Base-by-base conservation (phyloP, 2,888 invertebrate genomes). In the Drosophila pegasa region DNA sequence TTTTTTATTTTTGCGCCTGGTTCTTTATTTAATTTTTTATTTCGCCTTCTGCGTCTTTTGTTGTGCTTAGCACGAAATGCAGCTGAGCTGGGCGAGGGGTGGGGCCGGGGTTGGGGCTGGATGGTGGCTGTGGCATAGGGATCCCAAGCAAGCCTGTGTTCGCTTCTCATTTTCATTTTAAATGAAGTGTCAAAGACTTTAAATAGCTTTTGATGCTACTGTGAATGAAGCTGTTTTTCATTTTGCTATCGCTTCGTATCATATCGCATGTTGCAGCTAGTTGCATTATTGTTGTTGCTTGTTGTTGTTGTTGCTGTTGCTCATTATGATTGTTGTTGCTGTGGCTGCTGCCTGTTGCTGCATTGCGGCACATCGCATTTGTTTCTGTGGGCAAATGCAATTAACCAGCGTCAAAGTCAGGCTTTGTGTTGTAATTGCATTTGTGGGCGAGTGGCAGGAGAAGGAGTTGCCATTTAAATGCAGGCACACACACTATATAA, bases 101-200 rank as follows among this genome's bases (percentile, higher is more conserved):
- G n/a, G n/a, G n/a, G n/a, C n/a, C n/a, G n/a, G n/a, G n/a, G n/a
- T n/a, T n/a, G n/a, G n/a, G n/a, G n/a, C n/a, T n/a, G n/a, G n/a
- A n/a, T n/a, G n/a, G n/a, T n/a, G n/a, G n/a, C n/a, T n/a, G n/a
- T n/a, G n/a, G n/a, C n/a, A n/a, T n/a, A 16, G 16, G 45, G 6
- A 27, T 12, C 10, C n/a, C 41, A 22, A 22, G 33, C 33, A 14
- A 35, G 47, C 31, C 45, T 63, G 60, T 14, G 33, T 9, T 64
- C 50, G 67, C 72, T 80, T 84, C 87, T 80, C 80, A 81, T 85
- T 89, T 86, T 85, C 87, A 82, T 87, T 89, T 83, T 86, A 87
- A 87, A 88, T 87, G 88, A 87, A 89, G 87, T 89, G 87, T 87
- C 87, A 87, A 87, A 87, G 87, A 87, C 83, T 89, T 86, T 88